A percentile compares a stretch with the other conserved stretches of the same genome.
These are phyloP conservation scores for Cantharis nigra DNA, from an alignment of 2,888 invertebrate species.

Conservation along the genomic window DNA sequence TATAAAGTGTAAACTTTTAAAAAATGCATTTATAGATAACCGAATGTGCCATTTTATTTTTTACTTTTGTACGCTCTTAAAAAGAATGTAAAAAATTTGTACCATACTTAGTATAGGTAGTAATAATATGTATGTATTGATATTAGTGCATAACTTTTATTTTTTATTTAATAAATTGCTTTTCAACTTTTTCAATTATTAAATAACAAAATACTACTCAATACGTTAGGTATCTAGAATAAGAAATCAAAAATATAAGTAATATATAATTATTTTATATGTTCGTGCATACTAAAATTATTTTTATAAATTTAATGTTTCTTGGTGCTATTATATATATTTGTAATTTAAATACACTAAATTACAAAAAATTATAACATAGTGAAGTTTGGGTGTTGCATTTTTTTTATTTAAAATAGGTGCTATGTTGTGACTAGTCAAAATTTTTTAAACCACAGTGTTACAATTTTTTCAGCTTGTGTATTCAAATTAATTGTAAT, in stretches of 20 bases:
- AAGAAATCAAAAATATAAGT: constrained; percentile 2
- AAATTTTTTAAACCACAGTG: constrained; percentile 17
- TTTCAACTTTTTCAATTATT: not conserved
- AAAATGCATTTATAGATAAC: constrained; percentile 45
- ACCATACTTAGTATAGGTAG: constrained; percentile 50
- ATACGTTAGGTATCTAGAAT: not conserved
- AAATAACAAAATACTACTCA: not conserved
- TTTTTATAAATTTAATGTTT: constrained; percentile 20
- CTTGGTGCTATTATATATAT: constrained; percentile 19
- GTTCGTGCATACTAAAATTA: constrained; percentile 11
- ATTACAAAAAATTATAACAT: constrained; percentile 1
- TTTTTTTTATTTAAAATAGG: constrained; percentile 16
- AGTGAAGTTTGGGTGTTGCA: constrained; percentile 3
- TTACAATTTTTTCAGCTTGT: constrained; percentile 13
- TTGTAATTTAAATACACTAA: constrained; percentile 13
- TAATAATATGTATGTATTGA: constrained; percentile 20
- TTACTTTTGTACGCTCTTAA: constrained; percentile 40
- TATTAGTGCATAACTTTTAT: constrained; percentile 6
- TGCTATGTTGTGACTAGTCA: constrained; percentile 39
- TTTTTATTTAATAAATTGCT: constrained; percentile 14
- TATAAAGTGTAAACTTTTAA: constrained; percentile 48
- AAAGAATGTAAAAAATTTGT: constrained; percentile 53
- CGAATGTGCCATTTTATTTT: constrained; percentile 49
- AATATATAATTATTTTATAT: constrained; percentile 6
- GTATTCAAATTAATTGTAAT: constrained; percentile 17